Conservation (phyloP, 2,113 vertebrate species). For the Grallaria varia region DNA sequence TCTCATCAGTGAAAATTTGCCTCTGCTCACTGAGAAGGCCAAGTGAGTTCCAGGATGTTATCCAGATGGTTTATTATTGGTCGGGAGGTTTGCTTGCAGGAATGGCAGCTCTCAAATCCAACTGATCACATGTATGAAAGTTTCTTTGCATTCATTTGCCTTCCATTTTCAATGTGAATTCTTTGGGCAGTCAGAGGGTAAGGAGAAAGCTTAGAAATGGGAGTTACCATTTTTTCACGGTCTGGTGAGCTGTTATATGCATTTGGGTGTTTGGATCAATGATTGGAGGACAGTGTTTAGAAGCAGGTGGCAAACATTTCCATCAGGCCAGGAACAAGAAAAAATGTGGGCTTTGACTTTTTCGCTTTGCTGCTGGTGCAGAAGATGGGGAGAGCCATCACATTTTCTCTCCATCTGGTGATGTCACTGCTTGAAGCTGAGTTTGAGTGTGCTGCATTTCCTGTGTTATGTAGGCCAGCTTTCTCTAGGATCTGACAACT, state of each 20-base stretch:
- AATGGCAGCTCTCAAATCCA: not conserved
- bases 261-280: not conserved
- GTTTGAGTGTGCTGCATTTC: not conserved
- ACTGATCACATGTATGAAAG: not conserved
- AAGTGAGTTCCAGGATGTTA: conserved; percentile 76
- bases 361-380: not conserved
- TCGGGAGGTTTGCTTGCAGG: not conserved
- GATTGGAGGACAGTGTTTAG: not conserved
- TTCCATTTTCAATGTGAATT: not conserved
- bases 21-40: conserved; percentile 88
- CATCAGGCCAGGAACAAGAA: not conserved
- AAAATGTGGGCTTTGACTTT: not conserved
- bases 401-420: not conserved
- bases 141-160: not conserved
- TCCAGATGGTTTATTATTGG: not conserved
- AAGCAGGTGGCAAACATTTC: not conserved
- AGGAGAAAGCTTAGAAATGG: not conserved
- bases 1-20: conserved; percentile 92
- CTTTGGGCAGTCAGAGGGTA: not conserved
- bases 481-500: not conserved
- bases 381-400: not conserved
- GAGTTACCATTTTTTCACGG: not conserved
- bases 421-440: not conserved
- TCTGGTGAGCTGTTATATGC: not conserved
- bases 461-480: accelerated